Evolutionary conservation across 2,797 vertebrate species (phyloP).

Genomic region (Hyperoplus lanceolatus): DNA sequence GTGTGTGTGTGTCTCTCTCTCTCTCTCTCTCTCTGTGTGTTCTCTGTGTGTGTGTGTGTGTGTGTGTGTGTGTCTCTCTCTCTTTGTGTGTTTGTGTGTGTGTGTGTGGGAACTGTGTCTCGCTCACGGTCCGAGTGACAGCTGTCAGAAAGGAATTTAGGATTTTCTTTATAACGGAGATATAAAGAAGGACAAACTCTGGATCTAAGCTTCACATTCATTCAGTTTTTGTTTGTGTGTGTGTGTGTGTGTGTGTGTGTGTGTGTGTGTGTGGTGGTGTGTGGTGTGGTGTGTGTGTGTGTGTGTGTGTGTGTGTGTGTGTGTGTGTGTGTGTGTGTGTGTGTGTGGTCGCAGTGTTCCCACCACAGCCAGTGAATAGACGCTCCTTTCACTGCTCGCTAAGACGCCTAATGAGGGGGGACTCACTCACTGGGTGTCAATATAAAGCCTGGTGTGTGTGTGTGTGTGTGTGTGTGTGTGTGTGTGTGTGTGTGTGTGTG

Average conservation of each 20-base stretch:
- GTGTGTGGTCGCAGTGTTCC: conserved; percentile 65
- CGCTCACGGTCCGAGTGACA: conserved; percentile 47
- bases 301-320: conserved; percentile 39
- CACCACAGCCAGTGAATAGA: conserved; percentile 67
- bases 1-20: too few relatives aligned
- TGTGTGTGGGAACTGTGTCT: neutral
- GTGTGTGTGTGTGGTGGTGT: conserved; percentile 13
- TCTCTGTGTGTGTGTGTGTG: too few relatives aligned
- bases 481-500: conserved; percentile 12
- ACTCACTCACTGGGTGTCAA: conserved; percentile 39
- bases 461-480: conserved; percentile 16
- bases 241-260: neutral
- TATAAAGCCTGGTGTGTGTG: conserved; percentile 36
- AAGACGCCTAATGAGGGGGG: conserved; percentile 75
- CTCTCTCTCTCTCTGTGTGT: too few relatives aligned
- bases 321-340: conserved; percentile 58
- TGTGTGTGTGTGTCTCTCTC: too few relatives aligned
- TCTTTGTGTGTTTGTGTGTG: neutral
- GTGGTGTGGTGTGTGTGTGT: conserved; percentile 36
- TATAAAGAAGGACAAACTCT: conserved; percentile 5
- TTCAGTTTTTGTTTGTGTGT: conserved; percentile 51
- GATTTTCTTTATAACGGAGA: conserved; percentile 26
- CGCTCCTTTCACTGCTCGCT: conserved; percentile 52
- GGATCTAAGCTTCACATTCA: conserved; percentile 50
- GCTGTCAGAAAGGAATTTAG: conserved; percentile 50